Conservation (phyloP, 2,113 vertebrate genomes). For the Narcine bancroftii region DNA sequence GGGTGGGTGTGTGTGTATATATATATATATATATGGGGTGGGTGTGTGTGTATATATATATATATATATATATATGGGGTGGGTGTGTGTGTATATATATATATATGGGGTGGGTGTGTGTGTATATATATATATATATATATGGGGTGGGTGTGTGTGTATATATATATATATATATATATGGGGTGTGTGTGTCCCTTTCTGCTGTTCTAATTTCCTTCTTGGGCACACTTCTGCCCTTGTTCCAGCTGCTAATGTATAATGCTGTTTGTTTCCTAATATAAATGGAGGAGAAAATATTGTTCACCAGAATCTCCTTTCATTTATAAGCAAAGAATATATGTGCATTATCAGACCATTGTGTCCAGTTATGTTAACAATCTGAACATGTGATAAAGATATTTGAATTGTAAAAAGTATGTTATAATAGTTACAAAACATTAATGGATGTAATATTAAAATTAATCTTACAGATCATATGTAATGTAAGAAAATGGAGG, state of each 20-base stretch:
- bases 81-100: no score
- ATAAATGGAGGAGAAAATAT: neutral
- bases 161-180: no score
- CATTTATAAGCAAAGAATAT: neutral
- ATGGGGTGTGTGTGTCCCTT: neutral
- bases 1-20: no score
- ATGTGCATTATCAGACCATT: neutral
- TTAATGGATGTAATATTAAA: neutral
- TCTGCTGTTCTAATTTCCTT: neutral
- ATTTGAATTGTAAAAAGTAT: neutral
- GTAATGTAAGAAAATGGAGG: no score
- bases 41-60: no score
- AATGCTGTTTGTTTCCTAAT: neutral
- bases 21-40: no score
- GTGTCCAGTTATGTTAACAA: neutral
- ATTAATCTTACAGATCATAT: no score
- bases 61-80: no score
- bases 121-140: no score
- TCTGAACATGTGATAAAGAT: neutral
- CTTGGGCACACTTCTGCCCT: neutral
- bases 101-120: no score
- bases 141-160: no score
- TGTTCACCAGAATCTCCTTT: neutral
- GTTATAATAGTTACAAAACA: neutral
- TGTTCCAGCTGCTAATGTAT: neutral